Percentiles rank a stretch among this genome's conserved stretches.
These are phyloP conservation scores for Crossaster papposus DNA, from an alignment of 53 echinoderm and acorn worm species.

Conservation along the genomic window DNA sequence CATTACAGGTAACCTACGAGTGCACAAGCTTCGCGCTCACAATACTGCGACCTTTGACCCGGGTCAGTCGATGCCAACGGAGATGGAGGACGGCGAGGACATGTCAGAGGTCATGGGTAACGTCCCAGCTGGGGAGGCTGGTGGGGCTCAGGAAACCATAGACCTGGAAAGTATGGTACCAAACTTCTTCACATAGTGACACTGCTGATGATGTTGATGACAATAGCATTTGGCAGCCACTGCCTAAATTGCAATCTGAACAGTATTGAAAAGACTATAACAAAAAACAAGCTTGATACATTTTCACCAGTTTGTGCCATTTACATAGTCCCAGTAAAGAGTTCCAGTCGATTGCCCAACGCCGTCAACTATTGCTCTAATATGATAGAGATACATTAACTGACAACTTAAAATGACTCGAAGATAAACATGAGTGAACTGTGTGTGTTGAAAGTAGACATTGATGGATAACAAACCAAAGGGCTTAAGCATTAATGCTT, in stretches of 20 bases:
- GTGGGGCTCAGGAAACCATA: constrained; percentile 45
- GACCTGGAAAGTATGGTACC: constrained; percentile 68
- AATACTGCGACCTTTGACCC: constrained; percentile 29
- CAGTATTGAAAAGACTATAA: neutral
- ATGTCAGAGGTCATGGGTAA: constrained; percentile 35
- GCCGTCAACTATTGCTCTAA: no score
- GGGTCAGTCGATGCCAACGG: constrained; percentile 1
- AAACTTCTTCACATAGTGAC: constrained; percentile 57
- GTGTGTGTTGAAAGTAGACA: no score
- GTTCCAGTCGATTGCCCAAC: no score
- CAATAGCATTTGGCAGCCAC: neutral
- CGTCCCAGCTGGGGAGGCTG: constrained; percentile 30
- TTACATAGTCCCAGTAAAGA: no score
- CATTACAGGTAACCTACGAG: constrained; percentile 80
- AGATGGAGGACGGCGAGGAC: constrained; percentile 42
- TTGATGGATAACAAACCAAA: no score
- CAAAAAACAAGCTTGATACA: no score
- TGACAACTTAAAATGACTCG: no score
- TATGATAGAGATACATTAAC: no score
- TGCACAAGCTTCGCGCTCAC: constrained; percentile 79
- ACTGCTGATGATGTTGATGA: neutral
- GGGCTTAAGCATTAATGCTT: no score
- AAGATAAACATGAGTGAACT: no score
- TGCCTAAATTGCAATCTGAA: neutral
- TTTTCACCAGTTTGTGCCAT: no score